Percentiles rank a stretch among this genome's conserved stretches.
Conservation (phyloP, 2,888 invertebrate genomes). For the Epiperipatus broadwayi region DNA sequence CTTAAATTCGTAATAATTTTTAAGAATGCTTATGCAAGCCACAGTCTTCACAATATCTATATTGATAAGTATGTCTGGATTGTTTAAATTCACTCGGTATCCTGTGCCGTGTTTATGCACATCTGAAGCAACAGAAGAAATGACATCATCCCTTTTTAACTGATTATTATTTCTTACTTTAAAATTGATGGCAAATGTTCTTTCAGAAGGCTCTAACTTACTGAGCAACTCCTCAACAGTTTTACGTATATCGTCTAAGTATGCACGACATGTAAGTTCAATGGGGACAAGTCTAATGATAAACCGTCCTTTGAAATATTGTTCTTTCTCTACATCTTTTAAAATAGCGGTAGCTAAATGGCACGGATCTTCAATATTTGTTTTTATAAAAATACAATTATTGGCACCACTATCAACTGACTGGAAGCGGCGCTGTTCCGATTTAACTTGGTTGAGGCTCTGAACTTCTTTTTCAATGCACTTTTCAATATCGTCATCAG, state of each 20-base stretch:
- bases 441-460: slow-evolving; percentile 18
- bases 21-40: slow-evolving; percentile 58
- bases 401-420: slow-evolving; percentile 59
- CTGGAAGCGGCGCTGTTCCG: slow-evolving; percentile 34
- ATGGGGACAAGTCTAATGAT: slow-evolving; percentile 62
- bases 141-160: slow-evolving; percentile 47
- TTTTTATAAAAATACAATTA: slow-evolving; percentile 66
- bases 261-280: slow-evolving; percentile 57
- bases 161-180: slow-evolving; percentile 58
- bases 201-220: slow-evolving; percentile 41
- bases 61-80: slow-evolving; percentile 52
- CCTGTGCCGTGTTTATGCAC: slow-evolving; percentile 32
- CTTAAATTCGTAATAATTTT: slow-evolving; percentile 52
- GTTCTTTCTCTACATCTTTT: slow-evolving; percentile 45
- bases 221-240: slow-evolving; percentile 46
- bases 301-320: slow-evolving; percentile 50
- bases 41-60: slow-evolving; percentile 62
- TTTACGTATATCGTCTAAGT: slow-evolving; percentile 49
- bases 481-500: slow-evolving; percentile 25
- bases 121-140: slow-evolving; percentile 27
- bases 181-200: slow-evolving; percentile 53
- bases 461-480: slow-evolving; percentile 22
- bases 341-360: slow-evolving; percentile 49
- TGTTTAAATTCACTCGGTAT: slow-evolving; percentile 56
- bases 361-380: slow-evolving; percentile 52